These are phyloP conservation scores for Hoplostethus mediterraneus DNA, from an alignment of 2,797 vertebrate species.

Conservation along the genomic window DNA sequence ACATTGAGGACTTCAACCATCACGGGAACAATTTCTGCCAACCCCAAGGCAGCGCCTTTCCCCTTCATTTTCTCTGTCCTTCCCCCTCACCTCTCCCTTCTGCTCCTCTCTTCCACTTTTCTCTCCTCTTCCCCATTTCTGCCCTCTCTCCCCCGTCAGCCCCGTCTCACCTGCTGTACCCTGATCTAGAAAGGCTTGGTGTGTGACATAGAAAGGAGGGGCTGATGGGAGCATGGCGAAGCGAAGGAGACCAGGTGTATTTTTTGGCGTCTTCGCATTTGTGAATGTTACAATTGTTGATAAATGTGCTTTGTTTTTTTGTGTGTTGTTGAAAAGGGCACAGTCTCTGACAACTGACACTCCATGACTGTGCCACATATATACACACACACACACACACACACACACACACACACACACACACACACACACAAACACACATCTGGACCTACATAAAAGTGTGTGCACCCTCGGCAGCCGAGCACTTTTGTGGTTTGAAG, in stretches of 20 bases:
- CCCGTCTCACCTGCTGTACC: constrained; percentile 6
- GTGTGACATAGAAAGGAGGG: constrained; percentile 21
- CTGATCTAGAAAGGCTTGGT: background rate
- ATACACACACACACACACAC: background rate
- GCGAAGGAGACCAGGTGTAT: background rate
- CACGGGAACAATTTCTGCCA: constrained; percentile 56
- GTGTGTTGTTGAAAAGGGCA: constrained; percentile 53
- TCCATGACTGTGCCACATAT: constrained; percentile 11
- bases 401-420: constrained; percentile 26
- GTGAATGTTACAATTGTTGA: constrained; percentile 19
- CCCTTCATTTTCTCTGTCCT: constrained; percentile 21
- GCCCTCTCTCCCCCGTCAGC: constrained; percentile 10
- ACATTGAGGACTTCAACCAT: constrained; percentile 63
- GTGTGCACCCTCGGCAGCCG: constrained; percentile 29
- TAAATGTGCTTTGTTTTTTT: constrained; percentile 38
- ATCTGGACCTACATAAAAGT: constrained; percentile 38
- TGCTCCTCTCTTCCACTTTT: constrained; percentile 14
- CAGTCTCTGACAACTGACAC: constrained; percentile 47
- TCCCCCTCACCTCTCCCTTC: constrained; percentile 1
- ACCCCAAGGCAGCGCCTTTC: constrained; percentile 23
- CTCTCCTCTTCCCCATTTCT: background rate
- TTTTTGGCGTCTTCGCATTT: background rate
- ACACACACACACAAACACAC: constrained; percentile 15
- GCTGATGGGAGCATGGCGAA: constrained; percentile 13
- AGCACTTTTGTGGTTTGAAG: constrained; percentile 45